Percentiles rank a stretch among this genome's conserved stretches.
Conservation (phyloP, 1,140 invertebrate genomes). For the Drosophila nebulosa region DNA sequence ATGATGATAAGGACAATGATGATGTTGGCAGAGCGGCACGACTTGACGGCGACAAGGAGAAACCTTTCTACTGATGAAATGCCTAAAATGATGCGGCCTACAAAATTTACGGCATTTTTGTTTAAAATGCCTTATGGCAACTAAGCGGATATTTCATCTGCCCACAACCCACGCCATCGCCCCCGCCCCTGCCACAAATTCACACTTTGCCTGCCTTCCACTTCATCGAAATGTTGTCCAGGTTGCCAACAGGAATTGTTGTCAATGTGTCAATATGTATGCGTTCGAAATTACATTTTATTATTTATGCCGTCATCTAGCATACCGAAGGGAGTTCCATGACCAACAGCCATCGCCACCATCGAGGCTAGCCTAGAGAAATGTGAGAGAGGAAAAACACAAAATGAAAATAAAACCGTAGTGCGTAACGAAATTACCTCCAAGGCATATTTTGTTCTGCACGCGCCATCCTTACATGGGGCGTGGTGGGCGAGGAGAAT, state of each 20-base stretch:
- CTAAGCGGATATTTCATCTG: slow-evolving; percentile 10
- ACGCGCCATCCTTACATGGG: slow-evolving; percentile 41
- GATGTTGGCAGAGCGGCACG: neutral
- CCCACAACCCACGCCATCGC: neutral
- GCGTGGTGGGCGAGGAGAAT: neutral
- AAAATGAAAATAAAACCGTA: slow-evolving; percentile 42
- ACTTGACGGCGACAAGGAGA: neutral
- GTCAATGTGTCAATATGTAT: slow-evolving; percentile 63
- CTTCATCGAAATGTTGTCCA: neutral
- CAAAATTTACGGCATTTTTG: slow-evolving; percentile 46
- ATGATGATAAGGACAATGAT: slow-evolving; percentile 17
- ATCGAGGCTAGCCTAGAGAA: neutral
- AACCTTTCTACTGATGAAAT: slow-evolving; percentile 40
- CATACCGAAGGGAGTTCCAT: slow-evolving; percentile 24
- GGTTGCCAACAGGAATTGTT: slow-evolving; percentile 37
- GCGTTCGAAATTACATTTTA: slow-evolving; percentile 61
- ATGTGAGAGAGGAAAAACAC: slow-evolving; percentile 30
- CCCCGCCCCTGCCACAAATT: neutral
- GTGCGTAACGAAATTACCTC: slow-evolving; percentile 62
- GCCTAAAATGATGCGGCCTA: slow-evolving; percentile 36
- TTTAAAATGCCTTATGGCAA: slow-evolving; percentile 29
- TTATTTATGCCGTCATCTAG: slow-evolving; percentile 57
- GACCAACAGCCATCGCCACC: neutral
- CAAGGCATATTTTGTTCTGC: slow-evolving; percentile 61
- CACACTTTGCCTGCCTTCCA: slow-evolving; percentile 17